Evolutionary conservation across 2,113 vertebrate species (phyloP).

Genomic region (Lasiurus borealis): DNA sequence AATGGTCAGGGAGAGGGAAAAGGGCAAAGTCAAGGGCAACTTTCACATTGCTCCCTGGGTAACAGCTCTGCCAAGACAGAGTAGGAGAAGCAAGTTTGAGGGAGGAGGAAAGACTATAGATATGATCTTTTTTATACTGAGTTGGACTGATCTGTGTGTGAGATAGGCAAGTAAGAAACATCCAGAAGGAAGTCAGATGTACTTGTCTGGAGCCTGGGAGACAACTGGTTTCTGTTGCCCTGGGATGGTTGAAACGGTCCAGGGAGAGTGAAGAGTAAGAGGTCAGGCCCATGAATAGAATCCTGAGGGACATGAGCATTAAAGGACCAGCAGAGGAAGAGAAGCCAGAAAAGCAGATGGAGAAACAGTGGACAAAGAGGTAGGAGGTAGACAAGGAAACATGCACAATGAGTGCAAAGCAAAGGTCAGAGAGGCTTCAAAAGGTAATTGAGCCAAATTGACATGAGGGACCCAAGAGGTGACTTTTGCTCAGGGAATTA

Average conservation of each 20-base stretch:
- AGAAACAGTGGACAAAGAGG: background rate
- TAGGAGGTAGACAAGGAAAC: background rate
- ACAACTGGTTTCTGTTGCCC: background rate
- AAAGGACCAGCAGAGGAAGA: background rate
- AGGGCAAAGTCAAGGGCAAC: background rate
- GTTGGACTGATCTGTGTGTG: background rate
- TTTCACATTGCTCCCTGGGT: background rate
- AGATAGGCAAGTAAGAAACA: background rate
- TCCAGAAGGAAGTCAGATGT: background rate
- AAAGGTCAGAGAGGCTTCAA: constrained; percentile 23
- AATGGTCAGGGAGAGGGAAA: background rate
- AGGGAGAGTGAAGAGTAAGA: background rate
- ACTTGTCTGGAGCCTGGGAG: background rate
- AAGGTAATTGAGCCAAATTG: constrained; percentile 63
- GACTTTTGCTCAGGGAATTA: constrained; percentile 31
- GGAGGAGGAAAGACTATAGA: background rate
- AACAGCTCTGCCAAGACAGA: background rate
- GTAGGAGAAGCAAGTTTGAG: too few species aligned
- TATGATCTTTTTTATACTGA: background rate
- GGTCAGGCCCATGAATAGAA: background rate
- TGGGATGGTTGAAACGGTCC: background rate
- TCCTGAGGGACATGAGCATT: background rate
- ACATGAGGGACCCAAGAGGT: constrained; percentile 24
- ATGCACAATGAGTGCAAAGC: background rate
- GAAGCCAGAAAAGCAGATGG: background rate